These are phyloP conservation scores for Drosophila meridionalis DNA, from an alignment of 2,888 invertebrate species.

Conservation along the genomic window DNA sequence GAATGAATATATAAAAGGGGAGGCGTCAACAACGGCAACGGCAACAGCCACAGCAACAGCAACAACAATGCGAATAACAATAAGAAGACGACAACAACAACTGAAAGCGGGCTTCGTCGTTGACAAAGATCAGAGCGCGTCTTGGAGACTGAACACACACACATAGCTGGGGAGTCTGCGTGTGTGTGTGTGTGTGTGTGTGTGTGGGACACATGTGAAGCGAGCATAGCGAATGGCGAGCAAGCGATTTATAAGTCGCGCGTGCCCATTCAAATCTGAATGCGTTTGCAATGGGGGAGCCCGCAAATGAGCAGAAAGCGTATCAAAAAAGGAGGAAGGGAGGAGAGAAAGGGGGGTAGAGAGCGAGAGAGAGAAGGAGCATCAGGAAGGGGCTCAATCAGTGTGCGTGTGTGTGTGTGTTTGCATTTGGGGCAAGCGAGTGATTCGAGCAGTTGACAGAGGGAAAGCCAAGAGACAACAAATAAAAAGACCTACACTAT, in stretches of 20 bases:
- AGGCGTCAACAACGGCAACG: slow-evolving; percentile 76
- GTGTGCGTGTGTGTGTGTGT: background rate
- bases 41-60: slow-evolving; percentile 27
- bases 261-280: slow-evolving; percentile 53
- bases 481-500: background rate
- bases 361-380: background rate
- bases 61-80: slow-evolving; percentile 44
- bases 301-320: slow-evolving; percentile 12
- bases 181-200: slow-evolving; percentile 35
- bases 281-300: slow-evolving; percentile 24
- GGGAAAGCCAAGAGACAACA: slow-evolving; percentile 15
- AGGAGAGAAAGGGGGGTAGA: background rate
- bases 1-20: slow-evolving; percentile 80
- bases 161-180: slow-evolving; percentile 19
- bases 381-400: background rate
- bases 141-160: slow-evolving; percentile 62
- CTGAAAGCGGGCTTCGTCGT: slow-evolving; percentile 29
- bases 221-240: slow-evolving; percentile 67
- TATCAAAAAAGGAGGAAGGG: background rate
- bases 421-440: slow-evolving; percentile 11
- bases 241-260: slow-evolving; percentile 63
- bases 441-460: slow-evolving; percentile 15
- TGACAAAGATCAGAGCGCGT: slow-evolving; percentile 73
- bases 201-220: slow-evolving; percentile 40
- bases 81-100: slow-evolving; percentile 43